phyloP scores from a whole-genome alignment of 2,888 invertebrate genomes.

The Mystacides longicornis region DNA sequence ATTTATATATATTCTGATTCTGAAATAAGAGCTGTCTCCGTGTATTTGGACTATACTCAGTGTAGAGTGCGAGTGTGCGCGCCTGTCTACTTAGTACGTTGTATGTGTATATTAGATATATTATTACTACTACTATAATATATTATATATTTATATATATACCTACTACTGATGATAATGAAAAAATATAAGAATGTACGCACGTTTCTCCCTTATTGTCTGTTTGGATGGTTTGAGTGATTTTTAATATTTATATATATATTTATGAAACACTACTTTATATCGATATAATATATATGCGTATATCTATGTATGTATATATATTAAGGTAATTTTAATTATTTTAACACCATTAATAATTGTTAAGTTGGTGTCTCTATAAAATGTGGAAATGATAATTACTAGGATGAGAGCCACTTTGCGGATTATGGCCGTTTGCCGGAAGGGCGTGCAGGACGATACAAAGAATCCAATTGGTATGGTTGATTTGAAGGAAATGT shows the following conservation, averaged over 20 bases:
- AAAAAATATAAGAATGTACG: constrained; percentile 11
- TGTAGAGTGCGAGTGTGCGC: not conserved
- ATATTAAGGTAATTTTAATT: constrained; percentile 28
- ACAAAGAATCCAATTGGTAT: no score
- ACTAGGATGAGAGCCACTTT: no score
- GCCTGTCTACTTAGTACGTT: not conserved
- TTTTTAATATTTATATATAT: constrained; percentile 23
- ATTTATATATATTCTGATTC: not conserved
- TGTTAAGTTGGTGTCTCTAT: constrained; percentile 27
- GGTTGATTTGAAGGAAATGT: no score
- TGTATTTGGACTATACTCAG: not conserved
- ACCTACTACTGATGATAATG: not conserved
- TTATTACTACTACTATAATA: not conserved
- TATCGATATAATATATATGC: no score
- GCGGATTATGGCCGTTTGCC: no score
- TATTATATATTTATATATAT: no score
- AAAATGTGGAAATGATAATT: no score
- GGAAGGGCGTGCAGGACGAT: no score
- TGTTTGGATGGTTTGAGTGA: constrained; percentile 24
- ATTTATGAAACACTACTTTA: no score
- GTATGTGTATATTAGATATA: constrained; percentile 24
- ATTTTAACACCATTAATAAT: constrained; percentile 32
- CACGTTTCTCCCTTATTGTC: constrained; percentile 23
- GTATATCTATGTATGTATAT: constrained; percentile 13
- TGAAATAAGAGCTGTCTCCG: not conserved